These are phyloP conservation scores for Gymnarchus niloticus DNA, from an alignment of 2,113 vertebrate genomes.

Conservation along the genomic window DNA sequence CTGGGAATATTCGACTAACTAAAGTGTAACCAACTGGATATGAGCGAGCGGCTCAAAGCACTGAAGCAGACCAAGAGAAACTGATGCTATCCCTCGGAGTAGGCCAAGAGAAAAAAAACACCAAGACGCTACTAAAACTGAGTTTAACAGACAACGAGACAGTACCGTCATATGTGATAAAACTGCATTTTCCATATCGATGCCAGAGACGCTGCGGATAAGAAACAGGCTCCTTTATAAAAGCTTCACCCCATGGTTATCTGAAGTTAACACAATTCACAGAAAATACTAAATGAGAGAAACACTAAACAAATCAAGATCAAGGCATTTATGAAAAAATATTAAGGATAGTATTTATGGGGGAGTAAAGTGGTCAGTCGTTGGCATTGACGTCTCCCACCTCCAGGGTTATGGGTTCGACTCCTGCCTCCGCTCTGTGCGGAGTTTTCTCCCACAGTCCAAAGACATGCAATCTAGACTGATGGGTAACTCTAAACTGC, in stretches of 20 bases:
- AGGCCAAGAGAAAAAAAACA: neutral
- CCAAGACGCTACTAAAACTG: neutral
- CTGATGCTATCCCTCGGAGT: neutral
- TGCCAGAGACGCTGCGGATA: neutral
- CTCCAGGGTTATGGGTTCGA: too few relatives aligned
- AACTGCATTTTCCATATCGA: neutral
- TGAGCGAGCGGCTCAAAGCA: neutral
- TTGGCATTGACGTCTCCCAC: too few relatives aligned
- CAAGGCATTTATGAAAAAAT: neutral
- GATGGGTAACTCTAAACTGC: too few relatives aligned
- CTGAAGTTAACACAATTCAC: neutral
- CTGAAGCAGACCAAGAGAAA: neutral
- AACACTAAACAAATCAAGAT: neutral
- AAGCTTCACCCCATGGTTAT: neutral
- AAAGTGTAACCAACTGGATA: neutral
- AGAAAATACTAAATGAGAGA: neutral
- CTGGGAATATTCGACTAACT: neutral
- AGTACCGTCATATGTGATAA: neutral
- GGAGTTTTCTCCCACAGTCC: too few relatives aligned
- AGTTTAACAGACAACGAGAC: neutral
- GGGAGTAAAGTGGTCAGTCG: too few relatives aligned
- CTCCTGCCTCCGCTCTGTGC: too few relatives aligned
- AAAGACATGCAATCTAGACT: too few relatives aligned
- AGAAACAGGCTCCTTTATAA: neutral
- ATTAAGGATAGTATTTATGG: neutral